Conservation (phyloP, 2,888 invertebrate species). For the Rutpela maculata region DNA sequence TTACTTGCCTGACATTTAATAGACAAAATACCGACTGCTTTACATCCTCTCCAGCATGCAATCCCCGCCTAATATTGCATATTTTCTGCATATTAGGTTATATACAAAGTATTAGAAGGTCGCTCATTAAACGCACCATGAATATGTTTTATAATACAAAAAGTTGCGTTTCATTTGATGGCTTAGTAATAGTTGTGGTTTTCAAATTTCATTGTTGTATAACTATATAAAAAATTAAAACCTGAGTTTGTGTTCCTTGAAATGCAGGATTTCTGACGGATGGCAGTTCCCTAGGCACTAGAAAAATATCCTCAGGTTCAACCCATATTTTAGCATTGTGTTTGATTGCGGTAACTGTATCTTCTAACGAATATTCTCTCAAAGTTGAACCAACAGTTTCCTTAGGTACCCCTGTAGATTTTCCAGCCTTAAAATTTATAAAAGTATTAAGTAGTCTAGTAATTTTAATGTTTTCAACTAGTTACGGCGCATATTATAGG, state of each 20-base stretch:
- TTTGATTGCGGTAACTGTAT: slow-evolving; percentile 66
- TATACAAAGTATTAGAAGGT: no score
- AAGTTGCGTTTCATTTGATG: no score
- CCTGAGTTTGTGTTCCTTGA: slow-evolving; percentile 61
- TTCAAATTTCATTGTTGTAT: no score
- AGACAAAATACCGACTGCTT: no score
- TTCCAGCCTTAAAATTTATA: slow-evolving; percentile 65
- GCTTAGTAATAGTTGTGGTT: no score
- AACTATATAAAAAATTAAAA: slow-evolving; percentile 24
- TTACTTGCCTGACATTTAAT: no score
- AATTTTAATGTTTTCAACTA: not conserved
- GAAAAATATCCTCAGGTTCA: slow-evolving; percentile 52
- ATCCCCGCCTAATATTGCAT: no score
- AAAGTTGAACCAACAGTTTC: slow-evolving; percentile 61
- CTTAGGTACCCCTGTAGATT: slow-evolving; percentile 58
- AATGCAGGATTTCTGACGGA: slow-evolving; percentile 59
- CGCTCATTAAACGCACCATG: no score
- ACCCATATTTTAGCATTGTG: slow-evolving; percentile 63
- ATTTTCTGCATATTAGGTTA: no score
- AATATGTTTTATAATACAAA: no score
- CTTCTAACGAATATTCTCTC: slow-evolving; percentile 63
- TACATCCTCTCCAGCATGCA: no score
- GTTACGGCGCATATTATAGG: slow-evolving; percentile 61
- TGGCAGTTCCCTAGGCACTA: slow-evolving; percentile 55
- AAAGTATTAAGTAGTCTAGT: not conserved